Evolutionary conservation across 2,797 vertebrate genomes (phyloP).

Genomic region (Oreortyx pictus): DNA sequence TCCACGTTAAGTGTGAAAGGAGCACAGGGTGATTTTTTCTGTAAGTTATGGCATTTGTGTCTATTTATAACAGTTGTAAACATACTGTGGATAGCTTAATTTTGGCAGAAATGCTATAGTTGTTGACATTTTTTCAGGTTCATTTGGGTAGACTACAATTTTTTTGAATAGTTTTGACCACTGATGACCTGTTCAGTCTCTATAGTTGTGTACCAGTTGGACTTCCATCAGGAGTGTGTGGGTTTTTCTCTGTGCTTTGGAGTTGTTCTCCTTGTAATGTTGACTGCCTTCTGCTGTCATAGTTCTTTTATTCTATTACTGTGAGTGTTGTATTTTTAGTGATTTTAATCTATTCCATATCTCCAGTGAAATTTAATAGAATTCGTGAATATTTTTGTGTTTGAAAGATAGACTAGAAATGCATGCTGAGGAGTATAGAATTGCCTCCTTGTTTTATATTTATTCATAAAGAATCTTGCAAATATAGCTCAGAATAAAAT

Average conservation of each 20-base stretch:
- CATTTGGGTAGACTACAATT: not conserved
- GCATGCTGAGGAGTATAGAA: not conserved
- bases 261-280: not conserved
- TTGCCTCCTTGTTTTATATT: not conserved
- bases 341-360: constrained; percentile 26
- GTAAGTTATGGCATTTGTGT: constrained; percentile 74
- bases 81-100: constrained; percentile 37
- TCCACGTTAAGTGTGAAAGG: constrained; percentile 72
- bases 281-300: not conserved
- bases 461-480: not conserved
- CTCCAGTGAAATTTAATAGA: not conserved
- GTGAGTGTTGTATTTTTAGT: constrained; percentile 18
- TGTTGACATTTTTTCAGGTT: not conserved
- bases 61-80: constrained; percentile 78
- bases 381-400: not conserved
- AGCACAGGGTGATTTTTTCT: constrained; percentile 52
- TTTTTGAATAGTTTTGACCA: not conserved
- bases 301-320: constrained; percentile 8
- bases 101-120: not conserved
- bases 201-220: not conserved
- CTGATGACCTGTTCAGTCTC: not conserved
- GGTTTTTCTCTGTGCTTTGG: not conserved
- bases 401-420: not conserved
- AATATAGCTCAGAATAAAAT: not conserved
- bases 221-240: not conserved